Base-by-base conservation (phyloP, 2,888 invertebrate genomes). In the Pollenia labialis region DNA sequence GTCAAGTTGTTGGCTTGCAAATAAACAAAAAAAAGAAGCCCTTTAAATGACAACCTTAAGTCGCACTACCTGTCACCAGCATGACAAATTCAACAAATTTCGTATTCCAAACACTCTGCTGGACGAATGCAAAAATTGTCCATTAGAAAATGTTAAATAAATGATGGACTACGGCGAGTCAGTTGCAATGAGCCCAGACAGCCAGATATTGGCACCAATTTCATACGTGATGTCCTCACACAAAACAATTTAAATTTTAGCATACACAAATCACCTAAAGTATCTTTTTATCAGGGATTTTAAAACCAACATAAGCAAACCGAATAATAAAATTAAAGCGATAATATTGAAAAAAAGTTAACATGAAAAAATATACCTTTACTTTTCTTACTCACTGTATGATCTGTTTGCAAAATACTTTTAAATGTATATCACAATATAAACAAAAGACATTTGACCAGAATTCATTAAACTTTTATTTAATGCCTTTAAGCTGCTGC, bases 21-120 rank as follows among this genome's bases (percentile, higher is more conserved):
- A 18, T 1, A 16, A n/a, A 18, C 3, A 16, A 23, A 6, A 54
- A 62, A 56, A 42, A 56, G 46, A 54, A 72, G 52, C 54, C 62
- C 62, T 72, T 81, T 72, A 46, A 62, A 40, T 16, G 40, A 46
- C 62, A 64, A 72, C 4, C 62, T 62, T 23, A 32, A 32, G 14
- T 54, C 16, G 42, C 62, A 60, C 62, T 62, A 11, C 12, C 54
- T 76, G 80, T 72, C 80, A 72, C 52, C 46, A 16, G 54, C 18
- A 46, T 54, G 46, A 72, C 40, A 81, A 81, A 71, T 16, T 52
- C 52, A 46, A 72, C 71, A 62, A 64, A 81, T 64, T 64, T 72
- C 18, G 14, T 62, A 80, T 80, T 69, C 69, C 52, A 52, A 32
- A 48, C 10, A n/a, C 9, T 60, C 12, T 11, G 44, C 18, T 12